Evolutionary conservation across 2,113 vertebrate species (phyloP).

Genomic region (Forbesichthys papilliferus): DNA sequence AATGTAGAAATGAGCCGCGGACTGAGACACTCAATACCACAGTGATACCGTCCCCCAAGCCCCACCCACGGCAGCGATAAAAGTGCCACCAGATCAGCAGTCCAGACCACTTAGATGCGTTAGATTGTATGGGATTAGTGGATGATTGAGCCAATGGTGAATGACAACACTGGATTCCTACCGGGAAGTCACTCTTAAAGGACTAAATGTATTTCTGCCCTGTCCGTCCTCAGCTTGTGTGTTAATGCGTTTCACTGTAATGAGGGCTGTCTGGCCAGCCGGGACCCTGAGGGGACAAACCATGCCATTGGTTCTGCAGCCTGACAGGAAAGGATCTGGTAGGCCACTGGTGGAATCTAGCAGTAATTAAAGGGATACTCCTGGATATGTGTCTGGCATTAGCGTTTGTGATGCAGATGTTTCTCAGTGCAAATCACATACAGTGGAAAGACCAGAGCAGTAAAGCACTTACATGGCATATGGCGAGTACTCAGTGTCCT

Average conservation of each 20-base stretch:
- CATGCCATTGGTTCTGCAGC: slow-evolving; percentile 33
- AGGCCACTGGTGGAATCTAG: slow-evolving; percentile 43
- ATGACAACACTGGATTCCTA: slow-evolving; percentile 66
- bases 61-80: too few species aligned
- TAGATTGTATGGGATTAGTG: slow-evolving; percentile 61
- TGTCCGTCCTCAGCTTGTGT: slow-evolving; percentile 27
- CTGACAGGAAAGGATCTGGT: slow-evolving; percentile 49
- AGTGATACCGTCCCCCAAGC: too few species aligned
- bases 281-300: slow-evolving; percentile 53
- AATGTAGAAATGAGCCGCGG: too few species aligned
- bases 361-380: slow-evolving; percentile 49
- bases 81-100: too few species aligned
- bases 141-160: slow-evolving; percentile 61
- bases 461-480: too few species aligned
- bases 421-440: too few species aligned
- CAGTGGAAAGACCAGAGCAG: too few species aligned
- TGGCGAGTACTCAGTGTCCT: too few species aligned
- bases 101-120: slow-evolving; percentile 18
- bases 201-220: slow-evolving; percentile 53
- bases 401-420: too few species aligned
- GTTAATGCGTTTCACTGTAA: slow-evolving; percentile 48
- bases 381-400: too few species aligned
- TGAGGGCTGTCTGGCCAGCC: slow-evolving; percentile 57
- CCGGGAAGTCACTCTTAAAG: slow-evolving; percentile 54
- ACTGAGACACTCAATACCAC: too few species aligned